These are phyloP conservation scores for Acomys russatus DNA, from an alignment of 2,797 vertebrate genomes.

Conservation along the genomic window DNA sequence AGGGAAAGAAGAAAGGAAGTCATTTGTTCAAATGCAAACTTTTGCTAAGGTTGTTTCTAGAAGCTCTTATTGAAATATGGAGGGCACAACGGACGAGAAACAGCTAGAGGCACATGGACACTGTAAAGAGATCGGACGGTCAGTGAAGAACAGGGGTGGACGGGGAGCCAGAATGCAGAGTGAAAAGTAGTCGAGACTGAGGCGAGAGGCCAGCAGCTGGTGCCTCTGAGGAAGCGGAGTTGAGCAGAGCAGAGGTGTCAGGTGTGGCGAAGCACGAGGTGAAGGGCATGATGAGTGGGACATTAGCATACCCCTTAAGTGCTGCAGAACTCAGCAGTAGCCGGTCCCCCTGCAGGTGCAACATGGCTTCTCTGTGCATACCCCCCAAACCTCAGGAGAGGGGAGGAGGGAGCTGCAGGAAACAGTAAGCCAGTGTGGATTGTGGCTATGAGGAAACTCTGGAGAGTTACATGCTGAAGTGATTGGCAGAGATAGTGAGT, in stretches of 20 bases:
- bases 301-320: background rate
- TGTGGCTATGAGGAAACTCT: background rate
- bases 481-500: background rate
- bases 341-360: background rate
- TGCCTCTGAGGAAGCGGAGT: background rate
- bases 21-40: background rate
- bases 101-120: background rate
- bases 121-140: background rate
- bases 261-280: no score
- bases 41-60: background rate
- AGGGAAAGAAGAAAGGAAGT: background rate
- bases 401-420: background rate
- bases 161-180: background rate
- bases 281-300: background rate
- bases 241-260: background rate
- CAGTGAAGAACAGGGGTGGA: no score
- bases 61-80: background rate
- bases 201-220: background rate
- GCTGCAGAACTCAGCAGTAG: background rate
- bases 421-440: background rate
- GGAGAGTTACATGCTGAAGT: background rate
- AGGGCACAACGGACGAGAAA: background rate
- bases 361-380: background rate
- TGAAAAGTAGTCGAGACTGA: background rate
- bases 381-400: background rate